Base-by-base conservation (phyloP, 2,113 vertebrate species). In the Oophaga pumilio region DNA sequence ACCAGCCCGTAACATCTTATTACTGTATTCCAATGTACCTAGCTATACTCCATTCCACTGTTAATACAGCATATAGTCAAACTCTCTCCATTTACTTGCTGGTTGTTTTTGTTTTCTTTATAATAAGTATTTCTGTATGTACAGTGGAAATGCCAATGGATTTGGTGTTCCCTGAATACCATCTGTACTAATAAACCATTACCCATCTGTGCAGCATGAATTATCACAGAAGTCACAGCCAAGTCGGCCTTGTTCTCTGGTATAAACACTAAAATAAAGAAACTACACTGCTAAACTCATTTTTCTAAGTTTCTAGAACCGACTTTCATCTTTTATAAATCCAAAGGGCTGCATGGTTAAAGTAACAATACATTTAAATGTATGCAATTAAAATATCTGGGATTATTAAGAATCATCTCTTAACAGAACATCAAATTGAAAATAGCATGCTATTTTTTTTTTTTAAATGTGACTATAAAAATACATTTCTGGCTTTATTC, bases 111-210 rank as follows among this genome's bases (percentile, higher is more conserved):
- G 1, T 91, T 91, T 92, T 89, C 88, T 64, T 90, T 53, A 57
- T 87, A 28, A 59, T 26, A 85, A 84, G 50, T 82, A 68, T 76
- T 90, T 87, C 88, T 90, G 89, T 88, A 88, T 85, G 43, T 66
- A 90, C 84, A 91, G 88, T 81, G 89, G 88, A 84, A 91, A 90
- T 90, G 60, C 82, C 89, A 92, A 87, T 89, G 90, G 93, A 91
- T 86, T 93, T 90, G 71, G 81, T 91, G 89, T 91, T 93, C 91
- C 88, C 86, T 92, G 88, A 90, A 91, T 89, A 89, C 92, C 90
- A 92, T 94, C 92, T 93, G 92, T 0, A 1, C 90, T 91, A 91
- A 90, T 85, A 87, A 92, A 90, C 92, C 84, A 91, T 89, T 91
- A 90, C 86, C 92, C 93, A 92, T 93, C 92, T 93, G 91, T 91